A percentile compares a stretch with the other conserved stretches of the same genome.
Evolutionary conservation across 2,113 vertebrate species (phyloP).

Genomic region (Nymphicus hollandicus): DNA sequence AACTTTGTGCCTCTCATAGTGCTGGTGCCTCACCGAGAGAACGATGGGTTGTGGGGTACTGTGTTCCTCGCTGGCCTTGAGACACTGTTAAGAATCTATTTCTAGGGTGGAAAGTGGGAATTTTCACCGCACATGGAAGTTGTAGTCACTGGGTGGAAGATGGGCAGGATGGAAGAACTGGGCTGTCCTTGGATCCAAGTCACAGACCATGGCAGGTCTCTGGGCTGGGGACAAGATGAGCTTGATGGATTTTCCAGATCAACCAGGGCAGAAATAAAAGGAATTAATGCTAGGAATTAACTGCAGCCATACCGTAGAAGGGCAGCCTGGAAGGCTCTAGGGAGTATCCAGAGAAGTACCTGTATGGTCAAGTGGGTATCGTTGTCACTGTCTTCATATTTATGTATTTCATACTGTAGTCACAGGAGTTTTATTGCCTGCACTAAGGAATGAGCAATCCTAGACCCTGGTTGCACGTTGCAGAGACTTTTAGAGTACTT

Average conservation of each 20-base stretch:
- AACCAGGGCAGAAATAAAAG: neutral
- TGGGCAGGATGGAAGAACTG: neutral
- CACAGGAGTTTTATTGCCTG: neutral
- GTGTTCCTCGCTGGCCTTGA: neutral
- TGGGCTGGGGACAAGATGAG: neutral
- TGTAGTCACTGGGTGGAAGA: neutral
- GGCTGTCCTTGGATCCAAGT: neutral
- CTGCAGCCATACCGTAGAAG: neutral
- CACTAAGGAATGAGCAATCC: neutral
- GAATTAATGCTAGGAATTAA: neutral
- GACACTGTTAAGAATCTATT: accelerated
- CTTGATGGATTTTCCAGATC: neutral
- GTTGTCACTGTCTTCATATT: neutral
- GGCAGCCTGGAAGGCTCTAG: neutral
- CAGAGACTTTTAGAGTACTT: neutral
- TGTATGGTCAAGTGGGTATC: neutral
- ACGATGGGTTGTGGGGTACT: accelerated
- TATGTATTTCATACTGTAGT: neutral
- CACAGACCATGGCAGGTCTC: neutral
- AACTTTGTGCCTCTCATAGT: neutral
- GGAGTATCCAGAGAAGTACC: neutral
- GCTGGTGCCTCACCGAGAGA: neutral
- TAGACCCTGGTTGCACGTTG: neutral
- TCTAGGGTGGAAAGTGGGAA: neutral
- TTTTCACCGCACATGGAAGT: neutral